A percentile compares a stretch with the other conserved stretches of the same genome.
Conservation (phyloP, 2,888 invertebrate genomes). For the Xestia sexstrigata region DNA sequence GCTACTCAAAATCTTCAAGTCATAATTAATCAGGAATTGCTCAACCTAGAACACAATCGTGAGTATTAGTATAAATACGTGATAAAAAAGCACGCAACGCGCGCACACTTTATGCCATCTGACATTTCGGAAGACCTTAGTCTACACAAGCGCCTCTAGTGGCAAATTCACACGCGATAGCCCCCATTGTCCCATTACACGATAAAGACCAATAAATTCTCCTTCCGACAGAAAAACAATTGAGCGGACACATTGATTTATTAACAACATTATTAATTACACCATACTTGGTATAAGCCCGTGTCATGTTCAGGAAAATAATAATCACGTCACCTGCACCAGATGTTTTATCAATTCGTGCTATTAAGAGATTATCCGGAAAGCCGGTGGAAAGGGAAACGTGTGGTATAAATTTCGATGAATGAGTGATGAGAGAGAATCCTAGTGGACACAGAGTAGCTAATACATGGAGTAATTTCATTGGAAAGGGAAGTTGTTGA, state of each 20-base stretch:
- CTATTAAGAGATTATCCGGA: slow-evolving; percentile 39
- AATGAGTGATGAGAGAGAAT: slow-evolving; percentile 47
- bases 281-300: background rate
- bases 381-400: slow-evolving; percentile 14
- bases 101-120: no score
- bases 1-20: no score
- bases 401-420: slow-evolving; percentile 41
- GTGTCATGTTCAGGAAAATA: slow-evolving; percentile 1
- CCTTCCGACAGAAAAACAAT: background rate
- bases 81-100: no score
- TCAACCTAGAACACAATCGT: no score
- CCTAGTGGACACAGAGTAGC: slow-evolving; percentile 7
- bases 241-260: background rate
- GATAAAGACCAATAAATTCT: background rate
- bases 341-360: slow-evolving; percentile 33
- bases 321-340: slow-evolving; percentile 7
- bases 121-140: no score
- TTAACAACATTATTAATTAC: slow-evolving; percentile 7
- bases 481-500: background rate
- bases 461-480: slow-evolving; percentile 5
- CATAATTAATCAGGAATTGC: no score
- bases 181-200: background rate
- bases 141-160: no score
- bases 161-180: no score
- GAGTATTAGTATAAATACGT: no score